A percentile compares a stretch with the other conserved stretches of the same genome.
Evolutionary conservation across 2,113 vertebrate genomes (phyloP).

Genomic region (Okapia johnstoni): DNA sequence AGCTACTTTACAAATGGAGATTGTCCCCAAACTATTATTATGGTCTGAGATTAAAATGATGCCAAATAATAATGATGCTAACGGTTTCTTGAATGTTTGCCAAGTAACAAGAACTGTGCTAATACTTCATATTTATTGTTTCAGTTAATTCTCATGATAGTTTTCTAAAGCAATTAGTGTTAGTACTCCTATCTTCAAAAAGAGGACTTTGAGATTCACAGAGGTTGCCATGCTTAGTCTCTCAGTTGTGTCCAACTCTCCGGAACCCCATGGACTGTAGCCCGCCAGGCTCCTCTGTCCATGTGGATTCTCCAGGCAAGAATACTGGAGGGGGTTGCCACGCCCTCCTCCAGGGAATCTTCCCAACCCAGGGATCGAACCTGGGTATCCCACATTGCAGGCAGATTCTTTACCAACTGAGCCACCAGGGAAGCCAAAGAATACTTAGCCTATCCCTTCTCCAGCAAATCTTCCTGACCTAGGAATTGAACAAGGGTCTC

Average conservation of each 20-base stretch:
- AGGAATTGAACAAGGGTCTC: background rate
- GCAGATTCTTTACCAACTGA: background rate
- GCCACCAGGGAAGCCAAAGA: background rate
- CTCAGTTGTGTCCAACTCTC: background rate
- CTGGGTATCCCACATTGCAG: background rate
- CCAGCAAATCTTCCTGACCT: background rate
- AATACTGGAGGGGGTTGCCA: background rate
- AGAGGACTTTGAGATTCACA: background rate
- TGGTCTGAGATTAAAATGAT: background rate
- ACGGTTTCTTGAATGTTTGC: background rate
- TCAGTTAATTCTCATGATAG: background rate
- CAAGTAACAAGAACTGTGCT: background rate
- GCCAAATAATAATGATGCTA: background rate
- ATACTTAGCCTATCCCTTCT: background rate
- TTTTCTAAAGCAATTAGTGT: background rate
- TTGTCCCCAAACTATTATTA: background rate
- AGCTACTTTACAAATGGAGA: background rate
- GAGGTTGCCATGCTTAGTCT: background rate
- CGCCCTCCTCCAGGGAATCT: background rate
- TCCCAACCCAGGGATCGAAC: background rate
- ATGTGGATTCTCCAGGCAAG: background rate
- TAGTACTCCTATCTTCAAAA: background rate
- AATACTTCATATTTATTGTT: background rate
- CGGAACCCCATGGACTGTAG: background rate
- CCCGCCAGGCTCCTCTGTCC: background rate